Base-by-base conservation (phyloP, 23 tunicate genomes). In the Trididemnum clinides region DNA sequence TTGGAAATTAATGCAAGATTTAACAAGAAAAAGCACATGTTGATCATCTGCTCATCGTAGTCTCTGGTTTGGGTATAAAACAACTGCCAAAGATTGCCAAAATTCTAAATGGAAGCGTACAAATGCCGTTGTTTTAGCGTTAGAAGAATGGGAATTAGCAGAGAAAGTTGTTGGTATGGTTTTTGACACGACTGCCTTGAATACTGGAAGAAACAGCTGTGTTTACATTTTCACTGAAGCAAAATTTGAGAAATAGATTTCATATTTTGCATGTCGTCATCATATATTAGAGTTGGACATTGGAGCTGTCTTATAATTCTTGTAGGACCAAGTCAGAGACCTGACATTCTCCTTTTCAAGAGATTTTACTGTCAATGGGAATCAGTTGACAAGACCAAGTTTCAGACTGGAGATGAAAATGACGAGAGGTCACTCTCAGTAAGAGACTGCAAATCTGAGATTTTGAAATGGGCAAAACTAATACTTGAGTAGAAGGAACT, bases 1-100 rank as follows among this genome's bases (percentile, higher is more conserved):
- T 70, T 36, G 77, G n/a, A 70, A 70, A 70, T 70, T 70, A n/a
- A 70, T 70, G 77, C 77, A 70, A 70, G 39, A 70, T 70, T 70
- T 70, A 33, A 70, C 77, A 70, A n/a, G 22, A 21, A 70, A 70
- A 70, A 70, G 4, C 38, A 70, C 77, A 70, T 70, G 38, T 70
- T 21, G 38, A 70, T 30, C 39, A 21, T 70, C 39, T 63, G 71
- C 71, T 22, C 23, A 63, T n/a, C 71, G n/a, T n/a, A 63, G 71
- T 63, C 71, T 63, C 71, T 70, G 77, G 77, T 6, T 70, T 28
- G 39, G 77, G 77, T 37, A 30, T 70, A 70, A 70, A 70, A 27
- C 77, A 70, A 70, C 77, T 70, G 77, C 39, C 30, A 27, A 70
- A 33, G n/a, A 30, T 63, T 15, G 71, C 77, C 77, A 70, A 70